Percentiles rank a stretch among this genome's conserved stretches.
These are phyloP conservation scores for Ormyrus labotus DNA, from an alignment of 2,888 invertebrate species.

Conservation along the genomic window DNA sequence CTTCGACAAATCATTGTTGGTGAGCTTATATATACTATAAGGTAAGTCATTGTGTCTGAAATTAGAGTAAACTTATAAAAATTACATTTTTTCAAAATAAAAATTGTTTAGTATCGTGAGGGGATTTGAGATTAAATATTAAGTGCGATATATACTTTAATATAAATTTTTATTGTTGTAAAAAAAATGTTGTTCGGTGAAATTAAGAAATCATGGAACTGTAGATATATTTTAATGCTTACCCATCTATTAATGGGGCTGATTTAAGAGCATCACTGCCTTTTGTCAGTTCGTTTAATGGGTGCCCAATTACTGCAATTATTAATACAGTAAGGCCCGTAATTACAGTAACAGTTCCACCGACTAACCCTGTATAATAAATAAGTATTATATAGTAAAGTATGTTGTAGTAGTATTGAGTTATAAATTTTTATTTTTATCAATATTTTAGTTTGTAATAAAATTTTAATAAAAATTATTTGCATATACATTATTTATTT, in stretches of 20 bases:
- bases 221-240: slow-evolving; percentile 42
- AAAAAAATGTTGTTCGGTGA: no score
- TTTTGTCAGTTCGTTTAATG: slow-evolving; percentile 58
- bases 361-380: no score
- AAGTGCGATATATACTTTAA: background rate
- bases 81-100: background rate
- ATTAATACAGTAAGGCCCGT: no score
- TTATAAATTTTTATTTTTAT: no score
- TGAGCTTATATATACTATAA: slow-evolving; percentile 72
- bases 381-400: no score
- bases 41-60: slow-evolving; percentile 78
- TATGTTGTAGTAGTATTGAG: no score
- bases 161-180: no score
- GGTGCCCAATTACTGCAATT: slow-evolving; percentile 56
- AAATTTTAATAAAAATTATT: no score
- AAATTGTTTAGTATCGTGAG: background rate
- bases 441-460: no score
- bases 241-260: slow-evolving; percentile 73
- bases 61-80: slow-evolving; percentile 44
- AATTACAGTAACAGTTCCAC: no score
- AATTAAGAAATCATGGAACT: slow-evolving; percentile 6
- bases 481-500: no score
- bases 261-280: slow-evolving; percentile 70
- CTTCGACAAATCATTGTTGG: slow-evolving; percentile 73
- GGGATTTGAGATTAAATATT: background rate